These are phyloP conservation scores for Lochmaea crataegi DNA, from an alignment of 2,888 invertebrate genomes.

Conservation along the genomic window DNA sequence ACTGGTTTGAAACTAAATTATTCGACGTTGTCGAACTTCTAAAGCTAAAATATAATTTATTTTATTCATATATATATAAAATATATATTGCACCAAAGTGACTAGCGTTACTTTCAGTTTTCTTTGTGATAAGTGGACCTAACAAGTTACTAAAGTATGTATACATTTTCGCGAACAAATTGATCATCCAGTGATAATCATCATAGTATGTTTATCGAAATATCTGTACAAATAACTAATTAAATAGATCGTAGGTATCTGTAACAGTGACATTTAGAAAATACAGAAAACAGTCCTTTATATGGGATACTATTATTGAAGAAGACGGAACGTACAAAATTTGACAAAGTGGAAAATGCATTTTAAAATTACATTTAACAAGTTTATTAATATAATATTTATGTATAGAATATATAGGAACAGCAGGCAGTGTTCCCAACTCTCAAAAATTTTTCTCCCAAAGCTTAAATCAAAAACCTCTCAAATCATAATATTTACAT, in stretches of 20 bases:
- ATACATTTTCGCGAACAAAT: background rate
- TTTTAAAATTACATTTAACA: no score
- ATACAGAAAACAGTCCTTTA: background rate
- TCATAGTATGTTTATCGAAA: background rate
- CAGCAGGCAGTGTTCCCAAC: no score
- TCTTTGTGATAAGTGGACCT: background rate
- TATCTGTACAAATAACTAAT: background rate
- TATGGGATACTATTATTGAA: no score
- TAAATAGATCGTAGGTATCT: background rate
- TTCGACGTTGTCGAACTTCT: no score
- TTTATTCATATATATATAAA: background rate
- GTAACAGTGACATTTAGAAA: background rate
- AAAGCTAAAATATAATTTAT: background rate
- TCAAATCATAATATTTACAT: no score
- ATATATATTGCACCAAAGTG: background rate
- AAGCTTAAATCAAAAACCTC: no score
- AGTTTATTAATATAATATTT: no score
- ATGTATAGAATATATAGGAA: background rate
- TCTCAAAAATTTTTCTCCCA: no score
- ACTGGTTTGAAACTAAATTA: no score
- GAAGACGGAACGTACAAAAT: no score
- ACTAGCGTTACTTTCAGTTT: conserved; percentile 4
- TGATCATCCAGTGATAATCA: background rate
- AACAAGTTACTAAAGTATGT: background rate
- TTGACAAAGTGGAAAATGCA: no score